phyloP scores from a whole-genome alignment of 1,140 invertebrate species.

The Aphidius ervi region DNA sequence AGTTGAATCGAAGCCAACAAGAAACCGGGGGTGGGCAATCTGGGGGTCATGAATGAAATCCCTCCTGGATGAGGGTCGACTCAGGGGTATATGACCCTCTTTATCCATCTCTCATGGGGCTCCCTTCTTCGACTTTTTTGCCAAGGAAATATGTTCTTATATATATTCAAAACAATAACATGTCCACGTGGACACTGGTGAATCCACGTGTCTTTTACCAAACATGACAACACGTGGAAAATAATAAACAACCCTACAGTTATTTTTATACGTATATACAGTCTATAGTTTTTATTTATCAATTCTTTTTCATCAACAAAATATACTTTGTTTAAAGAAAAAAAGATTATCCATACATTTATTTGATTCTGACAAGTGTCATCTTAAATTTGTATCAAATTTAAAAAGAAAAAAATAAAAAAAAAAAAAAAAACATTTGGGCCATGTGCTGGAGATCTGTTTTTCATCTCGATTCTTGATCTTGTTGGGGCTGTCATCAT shows the following conservation, averaged over 20 bases:
- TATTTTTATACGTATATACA: neutral
- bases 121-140: conserved; percentile 17
- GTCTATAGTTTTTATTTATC: too few relatives aligned
- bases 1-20: conserved; percentile 18
- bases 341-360: neutral
- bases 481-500: conserved; percentile 6
- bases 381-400: neutral
- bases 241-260: neutral
- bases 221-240: conserved; percentile 12
- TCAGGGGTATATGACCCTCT: conserved; percentile 46
- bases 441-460: conserved; percentile 6
- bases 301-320: too few relatives aligned
- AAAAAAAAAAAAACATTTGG: neutral
- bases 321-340: too few relatives aligned
- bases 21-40: conserved; percentile 29
- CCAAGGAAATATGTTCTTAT: conserved; percentile 33
- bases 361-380: neutral
- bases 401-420: neutral
- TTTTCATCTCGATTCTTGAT: conserved; percentile 3
- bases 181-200: conserved; percentile 36
- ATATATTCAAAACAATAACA: conserved; percentile 45
- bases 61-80: conserved; percentile 43
- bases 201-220: conserved; percentile 19
- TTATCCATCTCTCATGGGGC: conserved; percentile 28
- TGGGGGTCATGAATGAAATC: conserved; percentile 51